Conservation (phyloP, 2,888 invertebrate genomes). For the Pandemis heparana region DNA sequence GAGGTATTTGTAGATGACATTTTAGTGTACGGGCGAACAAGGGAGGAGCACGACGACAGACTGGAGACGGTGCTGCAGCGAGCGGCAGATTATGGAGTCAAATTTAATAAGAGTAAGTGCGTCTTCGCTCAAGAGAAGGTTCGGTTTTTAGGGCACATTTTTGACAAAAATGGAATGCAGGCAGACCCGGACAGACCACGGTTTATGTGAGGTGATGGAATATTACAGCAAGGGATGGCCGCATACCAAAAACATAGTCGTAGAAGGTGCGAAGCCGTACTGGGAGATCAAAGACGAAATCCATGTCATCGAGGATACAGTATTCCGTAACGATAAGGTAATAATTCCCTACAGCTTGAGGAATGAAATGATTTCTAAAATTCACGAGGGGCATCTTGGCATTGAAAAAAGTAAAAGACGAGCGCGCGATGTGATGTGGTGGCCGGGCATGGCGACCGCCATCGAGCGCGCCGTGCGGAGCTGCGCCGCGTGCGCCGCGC, state of each 20-base stretch:
- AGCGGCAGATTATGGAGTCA: no score
- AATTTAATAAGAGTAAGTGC: no score
- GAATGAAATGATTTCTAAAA: no score
- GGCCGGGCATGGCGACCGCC: conserved; percentile 45
- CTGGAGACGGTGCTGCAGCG: no score
- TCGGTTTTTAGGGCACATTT: no score
- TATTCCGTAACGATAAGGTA: conserved; percentile 10
- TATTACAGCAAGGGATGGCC: conserved; percentile 21
- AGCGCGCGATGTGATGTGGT: conserved; percentile 45
- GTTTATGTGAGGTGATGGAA: background rate
- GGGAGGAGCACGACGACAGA: no score
- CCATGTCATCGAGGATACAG: background rate
- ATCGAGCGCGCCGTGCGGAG: conserved; percentile 40
- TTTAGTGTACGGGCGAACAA: no score
- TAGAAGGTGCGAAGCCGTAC: background rate
- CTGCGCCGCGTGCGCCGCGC: conserved; percentile 44
- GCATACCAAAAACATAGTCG: background rate
- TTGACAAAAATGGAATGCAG: no score
- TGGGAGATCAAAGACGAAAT: conserved; percentile 13
- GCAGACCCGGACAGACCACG: background rate
- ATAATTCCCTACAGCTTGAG: background rate
- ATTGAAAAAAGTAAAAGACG: conserved; percentile 42
- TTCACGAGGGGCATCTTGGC: conserved; percentile 40
- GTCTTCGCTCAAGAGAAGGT: no score
- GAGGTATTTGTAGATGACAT: no score